phyloP scores from a whole-genome alignment of 1,140 invertebrate species.

The Nixonia krombeini region DNA sequence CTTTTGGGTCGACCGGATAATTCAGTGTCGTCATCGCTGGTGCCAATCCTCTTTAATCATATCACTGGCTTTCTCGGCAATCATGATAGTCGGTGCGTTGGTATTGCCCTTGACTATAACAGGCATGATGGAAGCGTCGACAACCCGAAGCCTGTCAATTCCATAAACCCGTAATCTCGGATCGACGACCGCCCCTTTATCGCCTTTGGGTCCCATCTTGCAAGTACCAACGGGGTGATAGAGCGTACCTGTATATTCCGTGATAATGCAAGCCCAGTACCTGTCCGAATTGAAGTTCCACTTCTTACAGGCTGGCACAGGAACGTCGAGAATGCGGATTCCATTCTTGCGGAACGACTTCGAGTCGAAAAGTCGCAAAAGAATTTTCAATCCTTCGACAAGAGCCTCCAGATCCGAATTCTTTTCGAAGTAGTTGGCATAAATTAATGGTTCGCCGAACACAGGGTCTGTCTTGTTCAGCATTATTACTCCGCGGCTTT shows the following conservation, averaged over 20 bases:
- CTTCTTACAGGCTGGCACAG: conserved; percentile 54
- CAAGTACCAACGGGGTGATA: conserved; percentile 83
- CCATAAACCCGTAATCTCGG: conserved; percentile 78
- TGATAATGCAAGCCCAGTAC: conserved; percentile 78
- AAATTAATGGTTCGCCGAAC: conserved; percentile 74
- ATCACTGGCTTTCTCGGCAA: conserved; percentile 84
- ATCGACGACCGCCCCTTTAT: conserved; percentile 78
- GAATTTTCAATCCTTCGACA: conserved; percentile 66
- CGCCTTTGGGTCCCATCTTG: conserved; percentile 81
- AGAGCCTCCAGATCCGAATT: conserved; percentile 66
- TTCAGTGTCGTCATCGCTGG: too few species aligned
- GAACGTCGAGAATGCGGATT: conserved; percentile 37
- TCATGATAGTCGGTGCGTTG: conserved; percentile 84
- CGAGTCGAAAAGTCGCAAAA: conserved; percentile 45
- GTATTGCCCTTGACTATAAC: conserved; percentile 81
- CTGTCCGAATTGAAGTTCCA: conserved; percentile 70
- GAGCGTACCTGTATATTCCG: conserved; percentile 75
- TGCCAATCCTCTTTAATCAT: conserved; percentile 73
- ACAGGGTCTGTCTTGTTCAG: conserved; percentile 73
- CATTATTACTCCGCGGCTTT: conserved; percentile 71
- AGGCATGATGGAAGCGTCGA: conserved; percentile 88
- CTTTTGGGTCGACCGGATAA: too few species aligned
- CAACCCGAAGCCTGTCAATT: conserved; percentile 79
- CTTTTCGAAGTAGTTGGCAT: conserved; percentile 74
- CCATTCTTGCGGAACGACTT: conserved; percentile 47